These are phyloP conservation scores for Thamnophis elegans DNA, from an alignment of 2,797 vertebrate genomes.

Conservation along the genomic window DNA sequence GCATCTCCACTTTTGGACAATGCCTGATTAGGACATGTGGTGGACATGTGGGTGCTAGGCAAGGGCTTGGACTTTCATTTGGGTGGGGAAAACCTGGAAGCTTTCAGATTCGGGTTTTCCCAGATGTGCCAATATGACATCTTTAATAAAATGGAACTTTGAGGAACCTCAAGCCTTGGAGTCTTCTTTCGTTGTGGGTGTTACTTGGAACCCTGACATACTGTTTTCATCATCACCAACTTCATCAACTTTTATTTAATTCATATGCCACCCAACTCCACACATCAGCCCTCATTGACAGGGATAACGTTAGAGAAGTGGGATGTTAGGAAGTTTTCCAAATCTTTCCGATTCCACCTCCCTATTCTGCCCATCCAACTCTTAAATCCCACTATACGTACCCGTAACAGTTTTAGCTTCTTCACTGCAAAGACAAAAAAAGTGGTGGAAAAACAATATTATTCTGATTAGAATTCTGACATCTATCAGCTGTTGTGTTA, in stretches of 20 bases:
- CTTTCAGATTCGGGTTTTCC: too few relatives aligned
- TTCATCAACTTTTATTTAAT: not conserved
- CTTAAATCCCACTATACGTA: not conserved
- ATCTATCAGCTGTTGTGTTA: not conserved
- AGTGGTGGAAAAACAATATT: not conserved
- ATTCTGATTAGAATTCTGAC: not conserved
- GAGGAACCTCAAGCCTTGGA: too few relatives aligned
- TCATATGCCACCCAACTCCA: not conserved
- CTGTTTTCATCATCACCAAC: not conserved
- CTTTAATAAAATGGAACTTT: too few relatives aligned
- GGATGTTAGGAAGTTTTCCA: not conserved
- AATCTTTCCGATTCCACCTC: too few relatives aligned
- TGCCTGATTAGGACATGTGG: too few relatives aligned
- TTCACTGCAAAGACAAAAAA: slow-evolving; percentile 14
- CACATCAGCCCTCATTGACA: not conserved
- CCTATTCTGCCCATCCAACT: not conserved
- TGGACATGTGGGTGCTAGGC: too few relatives aligned
- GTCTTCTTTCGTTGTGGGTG: too few relatives aligned
- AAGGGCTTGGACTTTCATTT: too few relatives aligned
- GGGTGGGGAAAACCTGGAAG: too few relatives aligned
- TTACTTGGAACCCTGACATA: too few relatives aligned
- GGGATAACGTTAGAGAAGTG: not conserved
- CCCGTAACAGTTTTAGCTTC: not conserved
- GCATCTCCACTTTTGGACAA: too few relatives aligned
- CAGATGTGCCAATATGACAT: too few relatives aligned